Evolutionary conservation across 2,113 vertebrate species (phyloP), one percentile per base, ranked within the genome.

Genomic region (Penelope pileata): DNA sequence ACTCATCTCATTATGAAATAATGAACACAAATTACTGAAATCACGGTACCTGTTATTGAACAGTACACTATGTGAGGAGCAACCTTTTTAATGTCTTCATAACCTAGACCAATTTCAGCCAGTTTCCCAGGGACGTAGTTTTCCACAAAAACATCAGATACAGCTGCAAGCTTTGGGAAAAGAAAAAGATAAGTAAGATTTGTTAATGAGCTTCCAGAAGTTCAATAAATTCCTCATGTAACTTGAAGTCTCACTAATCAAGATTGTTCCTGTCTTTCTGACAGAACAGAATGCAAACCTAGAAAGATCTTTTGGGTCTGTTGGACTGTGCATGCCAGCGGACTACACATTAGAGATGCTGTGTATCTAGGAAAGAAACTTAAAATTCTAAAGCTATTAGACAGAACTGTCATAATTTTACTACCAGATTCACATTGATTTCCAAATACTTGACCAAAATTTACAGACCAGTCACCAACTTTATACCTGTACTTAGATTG

Each of bases 81-180:
- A 59, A 97, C 80, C 94, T 95, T 85, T 26, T 96, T 97, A 67
- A 99, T 96, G 50, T 99, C 98, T 93, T 98, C 97, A 76, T 98
- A 99, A 21, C 99, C 99, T 40, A 99, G 96, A 45, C 99, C 98
- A 98, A 99, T 93, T 92, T 97, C 92, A 77, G 95, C 67, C 36
- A 99, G 97, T 74, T 99, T 99, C 12, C 99, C 99, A 47, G 99
- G 99, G 16, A 99, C 11, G 40, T 98, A 99, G 97, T 99, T 99
- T 94, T 99, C 99, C 86, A 99, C 97, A 92, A 99, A 96, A 75
- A 99, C 98, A 97, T 99, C 99, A 92, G 98, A 99, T 72, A 97
- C 97, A 85, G 95, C 96, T 96, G 99, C 98, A 72, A 99, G 98
- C 99, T 99, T 95, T 96, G 54, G 54, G 91, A 87, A 97, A 95